Percentiles rank a stretch among this genome's conserved stretches.
These are phyloP conservation scores for Trichopoda pennipes DNA, from an alignment of 2,888 invertebrate genomes.

Conservation along the genomic window DNA sequence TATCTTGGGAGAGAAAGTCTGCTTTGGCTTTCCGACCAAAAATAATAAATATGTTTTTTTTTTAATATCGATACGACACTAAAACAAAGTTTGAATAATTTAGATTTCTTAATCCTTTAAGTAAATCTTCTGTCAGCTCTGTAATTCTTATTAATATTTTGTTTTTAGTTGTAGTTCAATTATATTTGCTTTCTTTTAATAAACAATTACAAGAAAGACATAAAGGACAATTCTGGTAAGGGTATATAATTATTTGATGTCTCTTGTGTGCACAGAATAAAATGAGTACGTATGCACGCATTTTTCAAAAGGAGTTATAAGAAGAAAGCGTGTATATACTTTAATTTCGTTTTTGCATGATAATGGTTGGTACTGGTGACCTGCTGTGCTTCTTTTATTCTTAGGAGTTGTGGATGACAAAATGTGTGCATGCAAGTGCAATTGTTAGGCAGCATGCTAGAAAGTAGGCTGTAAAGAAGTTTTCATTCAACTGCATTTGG, in stretches of 20 bases:
- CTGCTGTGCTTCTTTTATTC: constrained; percentile 53
- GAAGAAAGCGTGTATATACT: constrained; percentile 21
- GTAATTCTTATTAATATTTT: constrained; percentile 26
- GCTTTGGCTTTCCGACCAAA: too few relatives aligned
- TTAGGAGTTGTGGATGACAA: not conserved
- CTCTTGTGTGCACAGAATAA: constrained; percentile 37
- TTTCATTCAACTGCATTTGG: constrained; percentile 19
- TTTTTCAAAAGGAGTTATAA: constrained; percentile 39
- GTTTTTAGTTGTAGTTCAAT: constrained; percentile 4
- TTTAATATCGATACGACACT: too few relatives aligned
- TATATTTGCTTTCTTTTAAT: not conserved
- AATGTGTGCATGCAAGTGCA: constrained; percentile 38
- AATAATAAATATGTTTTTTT: too few relatives aligned
- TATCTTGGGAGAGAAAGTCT: too few relatives aligned
- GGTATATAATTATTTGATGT: constrained; percentile 33
- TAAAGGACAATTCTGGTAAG: constrained; percentile 8
- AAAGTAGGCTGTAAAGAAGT: constrained; percentile 22
- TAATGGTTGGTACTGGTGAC: constrained; percentile 6
- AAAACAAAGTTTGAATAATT: too few relatives aligned
- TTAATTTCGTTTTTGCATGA: constrained; percentile 7
- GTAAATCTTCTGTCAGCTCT: constrained; percentile 9
- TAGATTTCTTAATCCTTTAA: too few relatives aligned
- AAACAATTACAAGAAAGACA: constrained; percentile 21
- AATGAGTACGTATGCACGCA: constrained; percentile 55
- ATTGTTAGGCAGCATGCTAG: constrained; percentile 3